Evolutionary conservation across 2,888 invertebrate species (phyloP).

Genomic region (Cryptus armator): DNA sequence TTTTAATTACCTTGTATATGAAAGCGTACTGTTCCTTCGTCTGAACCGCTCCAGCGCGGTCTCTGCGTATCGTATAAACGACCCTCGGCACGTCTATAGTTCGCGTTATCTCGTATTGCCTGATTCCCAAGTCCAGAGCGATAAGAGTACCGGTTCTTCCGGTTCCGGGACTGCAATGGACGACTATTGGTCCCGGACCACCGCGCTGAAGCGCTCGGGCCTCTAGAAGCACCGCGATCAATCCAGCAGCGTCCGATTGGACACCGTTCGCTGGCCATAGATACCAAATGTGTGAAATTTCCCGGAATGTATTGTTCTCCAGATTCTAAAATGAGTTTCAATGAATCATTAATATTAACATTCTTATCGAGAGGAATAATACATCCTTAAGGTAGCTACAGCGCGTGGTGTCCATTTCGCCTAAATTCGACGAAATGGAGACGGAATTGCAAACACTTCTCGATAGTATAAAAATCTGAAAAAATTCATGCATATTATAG

Average conservation of each 20-base stretch:
- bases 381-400: background rate
- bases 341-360: background rate
- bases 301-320: constrained; percentile 93
- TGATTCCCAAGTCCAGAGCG: constrained; percentile 94
- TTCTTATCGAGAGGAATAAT: background rate
- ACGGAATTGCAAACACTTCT: too few relatives aligned
- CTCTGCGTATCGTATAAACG: constrained; percentile 93
- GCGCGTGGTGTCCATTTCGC: too few relatives aligned
- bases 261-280: constrained; percentile 97
- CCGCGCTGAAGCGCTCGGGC: constrained; percentile 87
- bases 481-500: too few relatives aligned
- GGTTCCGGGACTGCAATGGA: constrained; percentile 96
- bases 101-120: constrained; percentile 93
- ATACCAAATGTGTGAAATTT: constrained; percentile 97
- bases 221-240: constrained; percentile 95
- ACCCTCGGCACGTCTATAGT: constrained; percentile 94
- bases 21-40: constrained; percentile 97
- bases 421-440: too few relatives aligned
- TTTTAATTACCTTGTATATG: constrained; percentile 92
- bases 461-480: too few relatives aligned
- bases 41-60: constrained; percentile 95
- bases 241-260: constrained; percentile 92
- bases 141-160: constrained; percentile 95
- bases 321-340: constrained; percentile 87
- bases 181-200: constrained; percentile 90